Conservation (phyloP, 1,140 invertebrate genomes). For the Drosophila prosaltans region DNA sequence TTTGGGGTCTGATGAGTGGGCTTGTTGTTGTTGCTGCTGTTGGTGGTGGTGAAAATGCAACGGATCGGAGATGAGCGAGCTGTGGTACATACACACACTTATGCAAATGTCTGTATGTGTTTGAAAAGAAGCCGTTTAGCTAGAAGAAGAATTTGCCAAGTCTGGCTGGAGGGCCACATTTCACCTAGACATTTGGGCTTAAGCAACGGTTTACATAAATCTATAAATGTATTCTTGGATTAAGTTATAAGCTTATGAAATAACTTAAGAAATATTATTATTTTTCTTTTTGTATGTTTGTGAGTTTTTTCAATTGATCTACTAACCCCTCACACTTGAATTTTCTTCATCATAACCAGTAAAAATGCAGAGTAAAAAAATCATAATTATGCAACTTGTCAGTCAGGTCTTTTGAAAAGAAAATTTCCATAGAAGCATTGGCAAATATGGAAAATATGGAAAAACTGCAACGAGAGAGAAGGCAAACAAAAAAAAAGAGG, state of each 20-base stretch:
- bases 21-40: not conserved
- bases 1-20: slow-evolving; percentile 27
- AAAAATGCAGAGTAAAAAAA: slow-evolving; percentile 32
- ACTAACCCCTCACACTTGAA: slow-evolving; percentile 2
- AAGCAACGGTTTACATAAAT: slow-evolving; percentile 6
- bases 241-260: slow-evolving; percentile 5
- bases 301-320: slow-evolving; percentile 6
- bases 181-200: slow-evolving; percentile 24
- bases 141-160: slow-evolving; percentile 43
- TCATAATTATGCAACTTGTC: slow-evolving; percentile 68
- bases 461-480: slow-evolving; percentile 8
- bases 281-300: not conserved
- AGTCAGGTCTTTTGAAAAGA: slow-evolving; percentile 55
- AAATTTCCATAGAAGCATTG: slow-evolving; percentile 43
- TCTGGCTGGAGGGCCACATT: slow-evolving; percentile 41
- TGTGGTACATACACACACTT: not conserved
- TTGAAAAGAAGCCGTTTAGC: slow-evolving; percentile 42
- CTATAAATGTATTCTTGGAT: not conserved
- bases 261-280: not conserved
- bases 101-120: slow-evolving; percentile 45
- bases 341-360: slow-evolving; percentile 9
- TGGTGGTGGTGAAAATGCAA: slow-evolving; percentile 68
- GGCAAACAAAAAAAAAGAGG: slow-evolving; percentile 19
- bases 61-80: slow-evolving; percentile 51
- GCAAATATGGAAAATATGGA: slow-evolving; percentile 15